These are phyloP conservation scores for Cephus spinipes DNA, from an alignment of 2,888 invertebrate genomes.

Conservation along the genomic window DNA sequence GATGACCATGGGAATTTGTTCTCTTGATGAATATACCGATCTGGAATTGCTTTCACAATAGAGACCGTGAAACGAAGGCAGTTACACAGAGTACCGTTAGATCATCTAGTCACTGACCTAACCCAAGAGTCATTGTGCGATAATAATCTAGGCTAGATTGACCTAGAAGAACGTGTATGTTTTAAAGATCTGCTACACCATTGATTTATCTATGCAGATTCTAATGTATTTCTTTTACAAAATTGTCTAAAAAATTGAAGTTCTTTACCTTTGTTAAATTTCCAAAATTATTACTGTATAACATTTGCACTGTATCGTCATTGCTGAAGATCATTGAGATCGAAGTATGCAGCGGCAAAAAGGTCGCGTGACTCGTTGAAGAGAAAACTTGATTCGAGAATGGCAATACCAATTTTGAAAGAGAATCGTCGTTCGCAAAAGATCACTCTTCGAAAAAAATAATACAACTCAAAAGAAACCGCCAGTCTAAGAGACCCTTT, in stretches of 20 bases:
- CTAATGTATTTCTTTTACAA: background rate
- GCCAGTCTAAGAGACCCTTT: background rate
- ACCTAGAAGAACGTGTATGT: slow-evolving; percentile 6
- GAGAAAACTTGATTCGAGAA: background rate
- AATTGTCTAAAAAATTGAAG: background rate
- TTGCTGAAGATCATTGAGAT: background rate
- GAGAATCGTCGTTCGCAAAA: background rate
- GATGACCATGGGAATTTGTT: background rate
- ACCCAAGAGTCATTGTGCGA: slow-evolving; percentile 18
- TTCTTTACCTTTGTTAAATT: background rate
- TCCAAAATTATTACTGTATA: background rate
- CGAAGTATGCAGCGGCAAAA: background rate
- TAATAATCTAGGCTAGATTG: slow-evolving; percentile 19
- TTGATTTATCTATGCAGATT: background rate
- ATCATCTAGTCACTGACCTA: slow-evolving; percentile 29
- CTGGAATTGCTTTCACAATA: background rate
- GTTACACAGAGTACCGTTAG: slow-evolving; percentile 29
- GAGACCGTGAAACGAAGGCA: background rate
- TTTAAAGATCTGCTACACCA: background rate
- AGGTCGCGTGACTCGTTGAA: background rate
- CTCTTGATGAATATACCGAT: background rate
- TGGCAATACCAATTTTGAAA: background rate
- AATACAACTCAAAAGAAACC: background rate
- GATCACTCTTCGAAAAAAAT: background rate
- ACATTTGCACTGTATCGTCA: background rate